Base-by-base conservation (phyloP, 2,888 invertebrate species). In the Nezara viridula region DNA sequence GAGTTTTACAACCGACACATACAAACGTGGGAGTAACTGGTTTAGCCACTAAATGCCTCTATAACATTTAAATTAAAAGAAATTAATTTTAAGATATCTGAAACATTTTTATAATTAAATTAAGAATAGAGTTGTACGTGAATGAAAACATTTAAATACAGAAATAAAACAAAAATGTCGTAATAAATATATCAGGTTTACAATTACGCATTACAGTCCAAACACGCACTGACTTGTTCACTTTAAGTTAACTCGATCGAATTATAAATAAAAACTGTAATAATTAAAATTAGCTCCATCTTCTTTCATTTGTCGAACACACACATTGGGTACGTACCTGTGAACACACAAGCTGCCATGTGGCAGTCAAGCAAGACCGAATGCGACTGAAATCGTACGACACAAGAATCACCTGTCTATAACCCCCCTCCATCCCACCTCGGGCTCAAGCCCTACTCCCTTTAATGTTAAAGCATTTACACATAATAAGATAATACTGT, bases 341-440 rank as follows among this genome's bases (percentile, higher is more conserved):
- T 37, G 66, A 9, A 37, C 37, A 21, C 66, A 73, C 37, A 19
- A 73, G 66, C 66, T 66, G 66, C 66, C 66, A 73, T 73, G 32
- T 73, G 66, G 66, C 66, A 73, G 16, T 27, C 66, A 21, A 73
- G 66, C 32, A 21, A 73, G 66, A 73, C 66, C 66, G 32, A 73
- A 73, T 73, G 32, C 32, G 21, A 73, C 66, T 73, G 66, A 73
- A 73, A 73, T 21, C 85, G 44, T 2, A 85, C 40, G 37, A 66
- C 40, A 86, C 24, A 19, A 2, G 16, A 87, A 27, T 47, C 24
- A 66, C 44, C 60, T 60, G 6, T 19, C 3, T 12, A 4, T 60
- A 60, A 27, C 66, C 66, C 66, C n/a, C 66, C 66, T 73, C 66
- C 66, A 73, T 37, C 32, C n/a, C 37, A 73, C 66, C 32, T 37